A percentile compares a stretch with the other conserved stretches of the same genome.
phyloP scores from a whole-genome alignment of 2,888 invertebrate genomes.

The Lydus trimaculatus region DNA sequence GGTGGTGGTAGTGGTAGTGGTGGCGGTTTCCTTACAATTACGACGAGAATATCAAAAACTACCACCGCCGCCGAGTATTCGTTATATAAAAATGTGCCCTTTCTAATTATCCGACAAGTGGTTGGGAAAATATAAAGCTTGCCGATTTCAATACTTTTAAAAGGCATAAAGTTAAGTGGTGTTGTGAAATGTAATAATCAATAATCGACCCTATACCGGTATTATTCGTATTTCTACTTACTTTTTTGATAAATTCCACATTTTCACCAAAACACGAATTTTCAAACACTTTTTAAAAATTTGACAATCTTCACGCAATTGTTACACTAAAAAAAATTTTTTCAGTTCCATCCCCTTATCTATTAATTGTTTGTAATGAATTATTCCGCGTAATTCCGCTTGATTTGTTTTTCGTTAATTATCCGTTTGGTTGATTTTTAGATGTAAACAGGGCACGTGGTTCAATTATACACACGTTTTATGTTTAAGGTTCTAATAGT shows the following conservation, averaged over 20 bases:
- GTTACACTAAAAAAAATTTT: background rate
- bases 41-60: conserved; percentile 12
- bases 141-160: conserved; percentile 45
- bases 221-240: background rate
- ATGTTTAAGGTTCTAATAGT: conserved; percentile 30
- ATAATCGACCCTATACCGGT: background rate
- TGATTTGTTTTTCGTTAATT: conserved; percentile 56
- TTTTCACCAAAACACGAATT: background rate
- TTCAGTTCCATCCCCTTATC: background rate
- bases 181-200: background rate
- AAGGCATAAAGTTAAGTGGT: conserved; percentile 5
- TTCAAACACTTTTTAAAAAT: background rate
- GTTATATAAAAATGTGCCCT: conserved; percentile 40
- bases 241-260: background rate
- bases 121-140: conserved; percentile 38
- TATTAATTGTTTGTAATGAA: background rate
- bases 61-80: conserved; percentile 54
- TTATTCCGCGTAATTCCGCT: conserved; percentile 46
- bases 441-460: conserved; percentile 51
- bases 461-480: conserved; percentile 47
- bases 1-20: background rate
- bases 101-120: conserved; percentile 52
- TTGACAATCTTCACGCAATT: background rate
- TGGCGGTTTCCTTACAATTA: background rate
- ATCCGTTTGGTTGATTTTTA: conserved; percentile 55